Percentiles rank a stretch among this genome's conserved stretches.
Conservation (phyloP, 2,888 invertebrate species). For the Adelphocoris suturalis region DNA sequence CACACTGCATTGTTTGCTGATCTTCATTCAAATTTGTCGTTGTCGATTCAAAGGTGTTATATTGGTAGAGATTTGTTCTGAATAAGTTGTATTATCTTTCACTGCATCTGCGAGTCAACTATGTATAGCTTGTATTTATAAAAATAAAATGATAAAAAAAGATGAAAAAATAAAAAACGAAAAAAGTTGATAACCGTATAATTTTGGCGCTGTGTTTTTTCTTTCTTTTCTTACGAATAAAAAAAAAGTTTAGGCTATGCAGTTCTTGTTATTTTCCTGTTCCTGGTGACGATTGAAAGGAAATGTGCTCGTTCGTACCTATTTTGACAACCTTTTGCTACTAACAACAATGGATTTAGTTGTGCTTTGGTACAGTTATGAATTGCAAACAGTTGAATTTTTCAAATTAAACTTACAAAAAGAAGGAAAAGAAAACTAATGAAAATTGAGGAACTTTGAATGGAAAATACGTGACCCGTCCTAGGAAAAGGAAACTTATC, state of each 20-base stretch:
- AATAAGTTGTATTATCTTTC: conserved; percentile 34
- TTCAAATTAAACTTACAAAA: too few relatives aligned
- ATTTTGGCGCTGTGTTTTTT: conserved; percentile 63
- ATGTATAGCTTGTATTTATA: conserved; percentile 44
- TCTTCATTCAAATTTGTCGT: background rate
- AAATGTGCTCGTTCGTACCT: too few relatives aligned
- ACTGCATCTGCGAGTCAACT: conserved; percentile 58
- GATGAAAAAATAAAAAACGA: background rate
- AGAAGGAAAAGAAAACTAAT: too few relatives aligned
- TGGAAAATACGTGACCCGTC: too few relatives aligned
- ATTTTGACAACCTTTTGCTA: too few relatives aligned
- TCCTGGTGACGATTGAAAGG: background rate
- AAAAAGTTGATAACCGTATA: conserved; percentile 27
- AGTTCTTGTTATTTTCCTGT: background rate
- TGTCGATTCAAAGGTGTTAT: conserved; percentile 4
- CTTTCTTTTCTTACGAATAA: conserved; percentile 61
- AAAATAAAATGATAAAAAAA: background rate
- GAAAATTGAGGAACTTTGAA: too few relatives aligned
- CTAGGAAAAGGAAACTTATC: too few relatives aligned
- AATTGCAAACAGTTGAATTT: too few relatives aligned
- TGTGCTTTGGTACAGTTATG: too few relatives aligned
- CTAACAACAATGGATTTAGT: too few relatives aligned
- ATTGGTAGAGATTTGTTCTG: conserved; percentile 6
- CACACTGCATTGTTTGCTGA: conserved; percentile 8
- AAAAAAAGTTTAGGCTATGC: conserved; percentile 42